Evolutionary conservation across 2,797 vertebrate species (phyloP).

Genomic region (Cottoperca gobio): DNA sequence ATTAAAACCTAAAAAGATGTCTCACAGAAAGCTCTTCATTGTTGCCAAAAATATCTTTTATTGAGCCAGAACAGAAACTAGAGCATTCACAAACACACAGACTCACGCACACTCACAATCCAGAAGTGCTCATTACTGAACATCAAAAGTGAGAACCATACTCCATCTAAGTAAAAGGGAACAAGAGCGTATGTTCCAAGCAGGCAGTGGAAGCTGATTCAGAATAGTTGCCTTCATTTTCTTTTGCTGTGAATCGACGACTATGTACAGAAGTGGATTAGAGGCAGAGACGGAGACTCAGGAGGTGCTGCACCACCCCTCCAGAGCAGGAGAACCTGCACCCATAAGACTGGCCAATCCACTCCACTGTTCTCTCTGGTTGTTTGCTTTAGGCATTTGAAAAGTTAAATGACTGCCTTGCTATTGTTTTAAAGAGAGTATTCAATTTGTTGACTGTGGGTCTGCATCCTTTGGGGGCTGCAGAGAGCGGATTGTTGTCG

Average conservation of each 20-base stretch:
- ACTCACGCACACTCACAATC: constrained; percentile 63
- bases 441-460: constrained; percentile 73
- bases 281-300: constrained; percentile 67
- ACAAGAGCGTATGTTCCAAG: constrained; percentile 73
- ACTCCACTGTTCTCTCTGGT: constrained; percentile 65
- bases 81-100: constrained; percentile 69
- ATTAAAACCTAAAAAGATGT: constrained; percentile 77
- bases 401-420: constrained; percentile 77
- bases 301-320: constrained; percentile 57
- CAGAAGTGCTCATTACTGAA: constrained; percentile 85
- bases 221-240: constrained; percentile 84
- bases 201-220: constrained; percentile 80
- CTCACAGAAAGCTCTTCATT: constrained; percentile 83
- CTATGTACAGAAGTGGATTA: constrained; percentile 75
- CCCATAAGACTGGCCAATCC: constrained; percentile 61
- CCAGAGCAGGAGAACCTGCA: constrained; percentile 58
- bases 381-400: constrained; percentile 79
- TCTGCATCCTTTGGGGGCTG: constrained; percentile 58
- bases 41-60: constrained; percentile 89
- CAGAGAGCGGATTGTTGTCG: constrained; percentile 43
- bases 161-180: constrained; percentile 72
- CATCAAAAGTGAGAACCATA: constrained; percentile 78
- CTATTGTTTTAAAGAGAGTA: constrained; percentile 76
- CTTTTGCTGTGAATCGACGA: constrained; percentile 73
- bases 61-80: constrained; percentile 86